A percentile compares a stretch with the other conserved stretches of the same genome.
These are phyloP conservation scores for Crocidura indochinensis DNA, from an alignment of 2,797 vertebrate genomes.

Conservation along the genomic window DNA sequence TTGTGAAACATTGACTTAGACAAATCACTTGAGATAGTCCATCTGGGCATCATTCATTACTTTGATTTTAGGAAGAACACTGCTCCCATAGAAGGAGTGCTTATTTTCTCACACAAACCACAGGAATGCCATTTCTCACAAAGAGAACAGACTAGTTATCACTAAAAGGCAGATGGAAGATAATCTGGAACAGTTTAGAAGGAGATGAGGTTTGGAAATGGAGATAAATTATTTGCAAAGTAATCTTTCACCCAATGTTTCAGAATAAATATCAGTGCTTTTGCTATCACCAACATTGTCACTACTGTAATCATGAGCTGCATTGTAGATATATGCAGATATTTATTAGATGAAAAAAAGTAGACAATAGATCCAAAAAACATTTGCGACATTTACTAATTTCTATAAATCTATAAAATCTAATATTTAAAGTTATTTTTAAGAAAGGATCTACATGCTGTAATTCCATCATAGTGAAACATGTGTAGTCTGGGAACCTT, in stretches of 20 bases:
- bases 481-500: too few relatives aligned
- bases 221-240: neutral
- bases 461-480: too few relatives aligned
- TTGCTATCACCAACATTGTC: neutral
- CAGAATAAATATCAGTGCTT: neutral
- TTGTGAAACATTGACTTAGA: too few relatives aligned
- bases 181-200: too few relatives aligned
- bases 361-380: too few relatives aligned
- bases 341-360: neutral
- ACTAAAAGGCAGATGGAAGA: too few relatives aligned
- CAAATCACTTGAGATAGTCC: constrained; percentile 58
- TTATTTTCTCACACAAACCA: constrained; percentile 30
- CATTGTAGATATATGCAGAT: neutral
- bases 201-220: neutral
- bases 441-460: neutral
- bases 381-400: neutral
- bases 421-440: constrained; percentile 5
- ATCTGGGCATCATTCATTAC: constrained; percentile 81
- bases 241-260: neutral
- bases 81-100: constrained; percentile 68
- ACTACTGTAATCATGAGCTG: neutral
- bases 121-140: neutral
- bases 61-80: constrained; percentile 36
- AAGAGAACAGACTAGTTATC: too few relatives aligned
- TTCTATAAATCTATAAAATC: neutral